Conservation (phyloP, 2,113 vertebrate genomes). For the Phylloscopus trochiloides region DNA sequence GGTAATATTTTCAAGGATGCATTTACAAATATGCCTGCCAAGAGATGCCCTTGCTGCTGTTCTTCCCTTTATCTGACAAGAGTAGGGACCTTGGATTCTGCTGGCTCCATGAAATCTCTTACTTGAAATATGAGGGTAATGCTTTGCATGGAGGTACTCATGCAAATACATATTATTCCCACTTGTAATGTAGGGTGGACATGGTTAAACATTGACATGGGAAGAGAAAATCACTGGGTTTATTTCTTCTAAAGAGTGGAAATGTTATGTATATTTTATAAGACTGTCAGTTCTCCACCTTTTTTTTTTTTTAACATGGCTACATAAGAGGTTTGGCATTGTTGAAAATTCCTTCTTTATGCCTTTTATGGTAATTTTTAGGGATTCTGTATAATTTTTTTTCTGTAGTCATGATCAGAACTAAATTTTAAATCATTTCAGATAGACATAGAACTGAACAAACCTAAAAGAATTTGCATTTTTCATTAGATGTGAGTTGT, state of each 20-base stretch:
- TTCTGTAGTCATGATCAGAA: not conserved
- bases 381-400: not conserved
- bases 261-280: slow-evolving; percentile 1
- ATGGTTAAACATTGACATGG: not conserved
- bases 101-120: not conserved
- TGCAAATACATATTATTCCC: not conserved
- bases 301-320: not conserved
- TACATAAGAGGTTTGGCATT: not conserved
- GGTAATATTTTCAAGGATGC: not conserved
- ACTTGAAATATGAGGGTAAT: not conserved
- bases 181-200: not conserved
- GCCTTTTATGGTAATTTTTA: slow-evolving; percentile 37
- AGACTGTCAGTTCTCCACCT: not conserved
- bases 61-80: not conserved
- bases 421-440: not conserved
- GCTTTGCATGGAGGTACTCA: not conserved
- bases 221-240: not conserved
- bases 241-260: slow-evolving; percentile 14
- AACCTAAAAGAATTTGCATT: not conserved
- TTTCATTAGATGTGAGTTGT: not conserved
- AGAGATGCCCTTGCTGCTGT: not conserved
- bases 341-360: slow-evolving; percentile 12
- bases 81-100: not conserved
- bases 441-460: not conserved
- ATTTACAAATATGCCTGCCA: not conserved